Percentiles rank a stretch among this genome's conserved stretches.
Conservation (phyloP, 2,888 invertebrate species). For the Pyrrhia umbra region DNA sequence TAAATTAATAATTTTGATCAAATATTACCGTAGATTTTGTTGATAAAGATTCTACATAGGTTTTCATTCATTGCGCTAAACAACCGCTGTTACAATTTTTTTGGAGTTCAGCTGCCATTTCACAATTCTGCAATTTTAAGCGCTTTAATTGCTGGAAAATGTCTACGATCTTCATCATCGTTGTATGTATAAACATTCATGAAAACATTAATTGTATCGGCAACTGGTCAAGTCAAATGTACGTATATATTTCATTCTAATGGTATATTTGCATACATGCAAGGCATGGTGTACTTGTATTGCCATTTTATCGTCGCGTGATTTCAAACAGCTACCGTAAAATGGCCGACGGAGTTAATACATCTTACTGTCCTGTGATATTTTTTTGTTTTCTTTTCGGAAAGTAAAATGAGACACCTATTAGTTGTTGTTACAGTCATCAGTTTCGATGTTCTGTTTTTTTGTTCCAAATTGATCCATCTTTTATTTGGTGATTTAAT, state of each 20-base stretch:
- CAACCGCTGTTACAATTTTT: no score
- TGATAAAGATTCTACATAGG: no score
- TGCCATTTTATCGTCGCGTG: slow-evolving; percentile 67
- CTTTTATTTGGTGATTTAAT: background rate
- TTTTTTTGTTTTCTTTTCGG: slow-evolving; percentile 22
- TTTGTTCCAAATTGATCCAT: background rate
- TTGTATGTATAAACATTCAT: slow-evolving; percentile 28
- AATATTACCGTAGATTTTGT: no score
- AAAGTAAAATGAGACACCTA: slow-evolving; percentile 4
- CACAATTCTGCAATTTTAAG: no score
- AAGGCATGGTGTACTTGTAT: slow-evolving; percentile 30
- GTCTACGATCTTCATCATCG: slow-evolving; percentile 21
- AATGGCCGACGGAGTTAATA: slow-evolving; percentile 38
- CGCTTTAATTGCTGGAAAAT: slow-evolving; percentile 7
- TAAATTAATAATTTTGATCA: no score
- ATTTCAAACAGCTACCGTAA: slow-evolving; percentile 65
- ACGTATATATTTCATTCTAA: slow-evolving; percentile 50
- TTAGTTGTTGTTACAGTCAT: background rate
- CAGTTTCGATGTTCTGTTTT: background rate
- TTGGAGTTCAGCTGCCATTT: no score
- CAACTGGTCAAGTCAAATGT: slow-evolving; percentile 27
- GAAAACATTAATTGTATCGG: slow-evolving; percentile 47
- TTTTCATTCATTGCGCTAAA: no score
- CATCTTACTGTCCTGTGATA: slow-evolving; percentile 22
- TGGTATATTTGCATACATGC: slow-evolving; percentile 59